Conservation (phyloP, 2,113 vertebrate species). For the Petrocephalus microphthalmus region DNA sequence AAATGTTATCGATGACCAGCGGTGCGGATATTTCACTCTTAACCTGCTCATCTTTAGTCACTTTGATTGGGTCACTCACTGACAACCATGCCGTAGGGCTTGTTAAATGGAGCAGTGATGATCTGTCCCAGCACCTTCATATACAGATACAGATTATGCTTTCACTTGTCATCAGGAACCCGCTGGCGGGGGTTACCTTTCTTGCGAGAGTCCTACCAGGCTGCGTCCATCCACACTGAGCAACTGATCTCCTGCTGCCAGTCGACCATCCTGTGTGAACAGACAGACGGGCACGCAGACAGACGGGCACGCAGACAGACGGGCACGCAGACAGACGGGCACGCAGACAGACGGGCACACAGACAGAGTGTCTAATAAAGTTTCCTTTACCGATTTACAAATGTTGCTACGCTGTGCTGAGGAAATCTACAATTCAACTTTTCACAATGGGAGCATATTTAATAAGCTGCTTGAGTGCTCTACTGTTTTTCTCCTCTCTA, state of each 20-base stretch:
- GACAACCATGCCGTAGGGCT: not conserved
- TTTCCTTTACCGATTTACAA: not conserved
- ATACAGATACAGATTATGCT: not conserved
- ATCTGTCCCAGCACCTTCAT: not conserved
- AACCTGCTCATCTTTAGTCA: not conserved
- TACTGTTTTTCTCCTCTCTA: not conserved
- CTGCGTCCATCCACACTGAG: slow-evolving; percentile 92
- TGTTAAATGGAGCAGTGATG: not conserved
- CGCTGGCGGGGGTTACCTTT: slow-evolving; percentile 68
- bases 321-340: too few species aligned
- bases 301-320: not conserved
- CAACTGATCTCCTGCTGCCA: slow-evolving; percentile 92
- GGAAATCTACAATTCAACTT: not conserved
- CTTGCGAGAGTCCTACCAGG: slow-evolving; percentile 92
- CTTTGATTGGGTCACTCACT: not conserved
- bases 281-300: slow-evolving; percentile 3
- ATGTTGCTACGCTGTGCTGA: not conserved
- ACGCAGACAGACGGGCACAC: too few species aligned
- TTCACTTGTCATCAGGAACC: not conserved
- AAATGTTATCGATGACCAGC: not conserved
- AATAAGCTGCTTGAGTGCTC: not conserved
- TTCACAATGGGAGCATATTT: not conserved
- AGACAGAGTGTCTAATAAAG: not conserved
- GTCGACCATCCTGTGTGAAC: slow-evolving; percentile 75
- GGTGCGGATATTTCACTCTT: not conserved